phyloP scores from a whole-genome alignment of 2,797 vertebrate genomes.

The Leptodactylus fallax region DNA sequence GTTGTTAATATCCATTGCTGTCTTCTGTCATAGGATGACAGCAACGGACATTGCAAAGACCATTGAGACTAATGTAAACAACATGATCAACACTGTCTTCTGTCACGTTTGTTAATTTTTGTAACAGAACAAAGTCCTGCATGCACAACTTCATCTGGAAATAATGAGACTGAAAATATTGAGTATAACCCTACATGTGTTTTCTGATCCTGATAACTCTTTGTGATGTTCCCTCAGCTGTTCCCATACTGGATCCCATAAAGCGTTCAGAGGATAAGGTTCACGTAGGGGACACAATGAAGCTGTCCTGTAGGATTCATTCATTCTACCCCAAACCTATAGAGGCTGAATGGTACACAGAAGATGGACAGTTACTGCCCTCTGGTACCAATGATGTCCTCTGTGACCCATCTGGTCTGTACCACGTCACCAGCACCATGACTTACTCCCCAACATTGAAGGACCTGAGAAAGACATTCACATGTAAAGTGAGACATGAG shows the following conservation, averaged over 20 bases:
- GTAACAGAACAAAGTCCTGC: too few species aligned
- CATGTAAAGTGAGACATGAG: slow-evolving; percentile 42
- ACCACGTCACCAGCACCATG: background rate
- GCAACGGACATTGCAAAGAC: too few species aligned
- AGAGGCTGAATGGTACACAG: slow-evolving; percentile 20
- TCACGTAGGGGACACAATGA: background rate
- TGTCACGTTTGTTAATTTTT: too few species aligned
- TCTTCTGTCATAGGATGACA: too few species aligned
- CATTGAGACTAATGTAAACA: too few species aligned
- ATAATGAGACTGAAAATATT: too few species aligned
- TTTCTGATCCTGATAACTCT: too few species aligned
- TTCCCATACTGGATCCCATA: slow-evolving; percentile 14
- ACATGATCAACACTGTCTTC: too few species aligned
- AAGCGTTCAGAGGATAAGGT: background rate
- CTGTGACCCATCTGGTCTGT: background rate
- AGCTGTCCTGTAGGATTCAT: slow-evolving; percentile 32
- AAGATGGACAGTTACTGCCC: background rate
- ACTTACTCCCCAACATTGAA: background rate
- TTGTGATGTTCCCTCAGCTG: slow-evolving; percentile 14
- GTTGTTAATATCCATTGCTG: too few species aligned
- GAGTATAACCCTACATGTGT: too few species aligned
- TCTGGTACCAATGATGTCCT: background rate
- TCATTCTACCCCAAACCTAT: background rate
- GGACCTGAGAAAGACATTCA: slow-evolving; percentile 13
- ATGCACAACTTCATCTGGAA: too few species aligned